Percentiles rank a stretch among this genome's conserved stretches.
These are phyloP conservation scores for Drymonia ruficornis DNA, from an alignment of 2,888 invertebrate genomes.

Conservation along the genomic window DNA sequence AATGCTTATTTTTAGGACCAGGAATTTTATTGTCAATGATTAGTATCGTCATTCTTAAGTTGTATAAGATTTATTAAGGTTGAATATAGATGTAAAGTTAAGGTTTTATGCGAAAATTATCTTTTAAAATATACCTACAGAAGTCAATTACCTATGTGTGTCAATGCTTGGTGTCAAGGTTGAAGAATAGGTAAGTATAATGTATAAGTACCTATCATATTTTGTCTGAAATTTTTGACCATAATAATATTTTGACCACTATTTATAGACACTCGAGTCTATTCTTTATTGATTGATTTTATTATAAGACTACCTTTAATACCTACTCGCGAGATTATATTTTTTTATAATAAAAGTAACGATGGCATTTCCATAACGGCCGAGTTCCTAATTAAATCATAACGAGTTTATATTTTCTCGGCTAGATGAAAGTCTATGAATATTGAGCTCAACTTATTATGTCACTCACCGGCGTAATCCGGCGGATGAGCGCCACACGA, in stretches of 20 bases:
- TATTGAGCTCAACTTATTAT: slow-evolving; percentile 39
- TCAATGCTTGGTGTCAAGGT: neutral
- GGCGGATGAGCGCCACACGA: slow-evolving; percentile 22
- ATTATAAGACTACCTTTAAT: too few relatives aligned
- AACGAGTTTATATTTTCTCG: slow-evolving; percentile 8
- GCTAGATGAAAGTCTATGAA: slow-evolving; percentile 40
- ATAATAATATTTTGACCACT: neutral
- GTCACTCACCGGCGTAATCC: slow-evolving; percentile 26
- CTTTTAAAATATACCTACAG: too few relatives aligned
- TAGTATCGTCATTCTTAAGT: too few relatives aligned
- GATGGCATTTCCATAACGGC: neutral
- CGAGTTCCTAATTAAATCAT: neutral
- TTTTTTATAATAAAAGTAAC: too few relatives aligned
- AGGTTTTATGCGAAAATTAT: too few relatives aligned
- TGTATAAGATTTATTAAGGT: too few relatives aligned
- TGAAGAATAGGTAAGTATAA: neutral
- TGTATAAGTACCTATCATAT: neutral
- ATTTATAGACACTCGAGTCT: neutral
- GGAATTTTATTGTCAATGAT: too few relatives aligned
- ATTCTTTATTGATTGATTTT: too few relatives aligned
- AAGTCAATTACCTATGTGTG: too few relatives aligned
- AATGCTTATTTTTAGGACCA: too few relatives aligned
- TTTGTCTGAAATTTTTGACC: neutral
- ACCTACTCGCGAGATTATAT: too few relatives aligned
- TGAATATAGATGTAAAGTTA: too few relatives aligned